These are phyloP conservation scores for Sphenodon punctatus DNA, from an alignment of 2,797 vertebrate species.

Conservation along the genomic window DNA sequence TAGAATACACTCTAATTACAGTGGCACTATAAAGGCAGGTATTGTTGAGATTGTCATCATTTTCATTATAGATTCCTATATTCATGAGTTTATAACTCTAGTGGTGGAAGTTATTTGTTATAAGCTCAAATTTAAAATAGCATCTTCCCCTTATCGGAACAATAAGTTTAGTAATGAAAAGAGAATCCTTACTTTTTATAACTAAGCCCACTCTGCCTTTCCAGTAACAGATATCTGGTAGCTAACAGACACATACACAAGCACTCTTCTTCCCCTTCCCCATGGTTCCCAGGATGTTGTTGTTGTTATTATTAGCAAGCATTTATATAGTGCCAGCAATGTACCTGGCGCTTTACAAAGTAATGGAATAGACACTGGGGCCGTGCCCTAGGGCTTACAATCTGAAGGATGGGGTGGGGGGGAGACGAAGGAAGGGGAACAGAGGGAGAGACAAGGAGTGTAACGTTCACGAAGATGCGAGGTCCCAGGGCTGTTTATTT, in stretches of 20 bases:
- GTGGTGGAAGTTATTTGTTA: background rate
- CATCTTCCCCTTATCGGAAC: constrained; percentile 12
- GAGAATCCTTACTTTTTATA: constrained; percentile 74
- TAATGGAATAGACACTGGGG: no score
- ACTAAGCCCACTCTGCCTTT: constrained; percentile 43
- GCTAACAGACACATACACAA: constrained; percentile 66
- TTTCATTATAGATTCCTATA: background rate
- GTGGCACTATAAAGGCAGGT: background rate
- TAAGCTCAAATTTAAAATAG: background rate
- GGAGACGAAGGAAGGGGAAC: no score
- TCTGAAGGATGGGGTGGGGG: no score
- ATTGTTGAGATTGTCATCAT: background rate
- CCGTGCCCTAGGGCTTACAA: no score
- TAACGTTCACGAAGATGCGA: no score
- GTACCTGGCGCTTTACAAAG: no score
- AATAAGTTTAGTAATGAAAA: constrained; percentile 42
- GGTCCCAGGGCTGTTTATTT: constrained; percentile 62
- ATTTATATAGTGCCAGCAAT: no score
- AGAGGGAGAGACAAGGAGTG: no score
- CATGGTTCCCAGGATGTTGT: no score
- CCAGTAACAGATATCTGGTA: constrained; percentile 47
- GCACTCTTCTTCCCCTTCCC: constrained; percentile 62
- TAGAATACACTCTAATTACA: background rate
- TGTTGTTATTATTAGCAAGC: no score
- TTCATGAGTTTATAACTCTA: background rate